Base-by-base conservation (phyloP, 2,888 invertebrate genomes). In the Brachynemurus nebulosus region DNA sequence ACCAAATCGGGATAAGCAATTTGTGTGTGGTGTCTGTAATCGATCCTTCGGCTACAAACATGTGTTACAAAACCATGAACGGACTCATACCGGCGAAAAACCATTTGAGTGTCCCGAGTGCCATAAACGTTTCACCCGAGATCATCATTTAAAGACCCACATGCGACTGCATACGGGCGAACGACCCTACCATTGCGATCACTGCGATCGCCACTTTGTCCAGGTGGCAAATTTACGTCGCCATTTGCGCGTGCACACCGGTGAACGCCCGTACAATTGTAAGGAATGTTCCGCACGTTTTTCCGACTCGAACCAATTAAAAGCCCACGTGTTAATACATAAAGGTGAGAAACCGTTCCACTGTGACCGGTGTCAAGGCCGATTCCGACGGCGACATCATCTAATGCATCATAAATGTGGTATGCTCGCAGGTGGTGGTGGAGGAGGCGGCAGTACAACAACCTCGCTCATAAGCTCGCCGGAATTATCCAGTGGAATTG, bases 81-180 rank as follows among this genome's bases (percentile, higher is more conserved):
- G 92, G 53, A 93, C 92, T 1, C 92, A 92, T 62, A 92, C 92
- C 1, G 92, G 92, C 0, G 92, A 92, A 60, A 92, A 92, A 57
- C 92, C 92, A 0, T 92, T 91, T 67, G 86, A 89, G 60, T 92
- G 92, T 58, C 81, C 80, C 21, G 86, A 89, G 63, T 92, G 92
- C 60, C 84, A 89, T 61, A 92, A 92, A 63, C 74, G 89, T 51
- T 92, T 92, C 64, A 92, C 91, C 2, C 74, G 92, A 40, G 92
- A 92, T 60, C 92, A 92, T 58, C 92, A 92, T 57, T 69, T 92
- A 42, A 92, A 92, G 66, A 92, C 92, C 1, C 92, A 92, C 65
- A 83, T 92, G 73, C 73, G 92, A 19, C 68, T 92, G 48, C 92
- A 92, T 63, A 92, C 92, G 2, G 92, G 92, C 1, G 92, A 92